Percentiles rank a stretch among this genome's conserved stretches.
Evolutionary conservation across 2,888 invertebrate species (phyloP).

Genomic region (Pimpla rufipes): DNA sequence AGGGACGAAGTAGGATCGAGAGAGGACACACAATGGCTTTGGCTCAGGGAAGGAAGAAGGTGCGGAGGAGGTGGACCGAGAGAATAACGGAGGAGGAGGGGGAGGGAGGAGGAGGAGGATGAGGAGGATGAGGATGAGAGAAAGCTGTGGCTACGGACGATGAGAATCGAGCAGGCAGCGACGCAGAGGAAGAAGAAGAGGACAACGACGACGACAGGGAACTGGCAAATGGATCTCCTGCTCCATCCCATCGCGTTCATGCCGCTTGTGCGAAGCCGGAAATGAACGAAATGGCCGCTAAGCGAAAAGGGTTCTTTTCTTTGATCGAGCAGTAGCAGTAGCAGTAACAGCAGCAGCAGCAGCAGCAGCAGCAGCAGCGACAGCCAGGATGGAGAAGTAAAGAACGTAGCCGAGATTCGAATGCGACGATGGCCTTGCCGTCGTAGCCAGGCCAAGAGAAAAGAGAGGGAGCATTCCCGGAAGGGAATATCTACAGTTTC

Average conservation of each 20-base stretch:
- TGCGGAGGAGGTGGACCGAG: constrained; percentile 73
- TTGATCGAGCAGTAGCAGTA: constrained; percentile 75
- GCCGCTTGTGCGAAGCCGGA: constrained; percentile 77
- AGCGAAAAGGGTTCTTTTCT: constrained; percentile 83
- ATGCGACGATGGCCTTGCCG: constrained; percentile 38
- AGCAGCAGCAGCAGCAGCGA: neutral
- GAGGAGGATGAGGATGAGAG: constrained; percentile 29
- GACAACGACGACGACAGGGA: constrained; percentile 73
- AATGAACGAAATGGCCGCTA: constrained; percentile 85
- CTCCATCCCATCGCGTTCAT: constrained; percentile 52
- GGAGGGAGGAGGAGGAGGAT: constrained; percentile 61
- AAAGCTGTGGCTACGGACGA: constrained; percentile 59
- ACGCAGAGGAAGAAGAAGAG: constrained; percentile 66
- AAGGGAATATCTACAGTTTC: constrained; percentile 26
- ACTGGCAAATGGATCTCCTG: constrained; percentile 83
- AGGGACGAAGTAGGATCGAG: constrained; percentile 44
- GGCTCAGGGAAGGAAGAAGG: constrained; percentile 68
- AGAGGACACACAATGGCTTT: constrained; percentile 66
- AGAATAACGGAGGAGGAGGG: constrained; percentile 53
- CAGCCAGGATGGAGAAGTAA: constrained; percentile 31
- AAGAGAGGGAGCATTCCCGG: constrained; percentile 26
- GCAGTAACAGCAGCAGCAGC: neutral
- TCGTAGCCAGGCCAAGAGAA: constrained; percentile 25
- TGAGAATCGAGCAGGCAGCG: constrained; percentile 55
- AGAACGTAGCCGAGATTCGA: constrained; percentile 37